Evolutionary conservation across 2,888 invertebrate genomes (phyloP).

Genomic region (Chaitophorus viminalis): DNA sequence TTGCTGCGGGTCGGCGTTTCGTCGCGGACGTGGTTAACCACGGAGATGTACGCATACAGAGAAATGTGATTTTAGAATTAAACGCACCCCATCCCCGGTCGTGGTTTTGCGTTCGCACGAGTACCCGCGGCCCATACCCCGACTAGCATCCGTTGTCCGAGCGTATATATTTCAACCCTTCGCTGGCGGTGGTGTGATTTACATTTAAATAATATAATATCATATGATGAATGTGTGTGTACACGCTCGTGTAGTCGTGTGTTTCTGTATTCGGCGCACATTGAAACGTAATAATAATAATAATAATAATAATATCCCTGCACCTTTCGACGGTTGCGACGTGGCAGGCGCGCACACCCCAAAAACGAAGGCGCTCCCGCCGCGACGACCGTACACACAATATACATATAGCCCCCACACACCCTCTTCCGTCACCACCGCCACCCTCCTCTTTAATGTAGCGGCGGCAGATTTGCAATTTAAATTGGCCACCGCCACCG

Average conservation of each 20-base stretch:
- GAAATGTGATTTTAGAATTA: constrained; percentile 28
- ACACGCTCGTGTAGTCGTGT: not conserved
- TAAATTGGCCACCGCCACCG: constrained; percentile 7
- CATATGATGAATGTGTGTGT: not conserved
- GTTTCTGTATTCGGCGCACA: not conserved
- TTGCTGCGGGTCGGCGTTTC: not conserved
- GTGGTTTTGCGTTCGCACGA: not conserved
- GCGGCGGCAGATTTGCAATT: constrained; percentile 43
- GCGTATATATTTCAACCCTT: constrained; percentile 40
- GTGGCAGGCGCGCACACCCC: constrained; percentile 11
- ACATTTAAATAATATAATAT: not conserved
- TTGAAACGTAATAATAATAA: constrained; percentile 21
- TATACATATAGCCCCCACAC: not conserved
- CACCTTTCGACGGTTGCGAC: constrained; percentile 12
- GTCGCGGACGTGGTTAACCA: not conserved
- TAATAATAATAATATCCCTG: not conserved
- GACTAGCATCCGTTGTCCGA: not conserved
- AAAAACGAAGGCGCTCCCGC: constrained; percentile 13
- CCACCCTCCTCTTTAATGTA: not conserved
- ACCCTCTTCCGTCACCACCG: not conserved
- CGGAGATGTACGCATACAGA: not conserved
- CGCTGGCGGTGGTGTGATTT: not conserved
- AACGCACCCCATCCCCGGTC: not conserved
- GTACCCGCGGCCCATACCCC: not conserved
- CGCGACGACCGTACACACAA: not conserved